Base-by-base conservation (phyloP, 2,888 invertebrate genomes). In the Apodemia zela region DNA sequence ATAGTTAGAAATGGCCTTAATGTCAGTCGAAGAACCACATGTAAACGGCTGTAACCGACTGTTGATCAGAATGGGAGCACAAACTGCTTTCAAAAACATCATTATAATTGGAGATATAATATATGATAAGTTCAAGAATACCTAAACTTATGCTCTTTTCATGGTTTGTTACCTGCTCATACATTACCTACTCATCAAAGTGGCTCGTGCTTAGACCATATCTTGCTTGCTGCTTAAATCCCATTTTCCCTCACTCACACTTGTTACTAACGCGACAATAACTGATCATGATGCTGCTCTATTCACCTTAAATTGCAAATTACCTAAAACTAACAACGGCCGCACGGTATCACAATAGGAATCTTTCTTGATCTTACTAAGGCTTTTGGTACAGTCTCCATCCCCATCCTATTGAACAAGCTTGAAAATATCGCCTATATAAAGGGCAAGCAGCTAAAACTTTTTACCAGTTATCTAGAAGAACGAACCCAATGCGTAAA, bases 201-300 rank as follows among this genome's bases (percentile, higher is more conserved):
- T 49, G 38, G 15, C 13, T 57, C 25, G 35, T n/a, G 35, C 11
- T 45, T 51, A 51, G 21, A 51, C 51, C 51, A 51, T 11, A 18
- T 51, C 21, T 60, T n/a, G n/a, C n/a, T n/a, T n/a, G n/a, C n/a
- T 18, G 18, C 29, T 60, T 38, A 5, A 51, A 51, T 45, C 17
- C 59, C 6, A 61, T 94, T 94, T 21, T 51, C 11, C 17, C 13
- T 17, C 42, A 47, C 45, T 25, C 45, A 25, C 42, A 25, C 11
- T 42, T 63, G 18, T 45, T 33, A 29, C 45, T 47, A 42, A 42
- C 42, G 10, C 42, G 11, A 42, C 42, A 6, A 17, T 51, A 51
- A 51, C 51, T 6, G n/a, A n/a, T n/a, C n/a, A n/a, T n/a, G n/a
- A n/a, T n/a, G n/a, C n/a, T n/a, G n/a, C n/a, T n/a, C n/a, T n/a